Conservation (phyloP, 2,113 vertebrate species). For the Irena cyanogastra region DNA sequence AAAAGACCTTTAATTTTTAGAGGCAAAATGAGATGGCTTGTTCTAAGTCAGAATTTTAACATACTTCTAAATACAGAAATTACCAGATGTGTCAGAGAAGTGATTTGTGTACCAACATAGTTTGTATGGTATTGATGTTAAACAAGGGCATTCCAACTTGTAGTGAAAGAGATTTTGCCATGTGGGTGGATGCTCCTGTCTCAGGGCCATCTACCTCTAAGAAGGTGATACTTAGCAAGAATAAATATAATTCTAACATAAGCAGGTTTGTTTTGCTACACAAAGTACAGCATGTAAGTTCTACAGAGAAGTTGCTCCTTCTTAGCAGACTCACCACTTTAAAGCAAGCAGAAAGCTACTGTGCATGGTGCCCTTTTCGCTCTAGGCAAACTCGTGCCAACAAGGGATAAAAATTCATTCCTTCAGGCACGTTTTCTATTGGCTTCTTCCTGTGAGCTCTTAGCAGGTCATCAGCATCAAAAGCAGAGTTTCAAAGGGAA, state of each 20-base stretch:
- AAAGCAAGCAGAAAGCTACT: not conserved
- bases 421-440: not conserved
- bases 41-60: not conserved
- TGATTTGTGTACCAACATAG: accelerated
- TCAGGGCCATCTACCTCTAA: not conserved
- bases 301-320: not conserved
- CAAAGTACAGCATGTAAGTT: not conserved
- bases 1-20: not conserved
- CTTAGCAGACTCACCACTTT: not conserved
- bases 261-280: not conserved
- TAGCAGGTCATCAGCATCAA: not conserved
- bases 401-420: not conserved
- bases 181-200: not conserved
- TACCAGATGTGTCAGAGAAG: not conserved
- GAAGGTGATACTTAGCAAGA: not conserved
- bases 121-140: not conserved
- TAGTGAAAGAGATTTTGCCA: not conserved
- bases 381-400: not conserved
- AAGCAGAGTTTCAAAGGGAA: not conserved
- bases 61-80: not conserved
- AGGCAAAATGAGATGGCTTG: not conserved
- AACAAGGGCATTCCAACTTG: not conserved
- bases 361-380: not conserved
- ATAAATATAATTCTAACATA: not conserved
- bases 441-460: not conserved